Evolutionary conservation across 2,797 vertebrate species (phyloP).

Genomic region (Cephalopachus bancanus): DNA sequence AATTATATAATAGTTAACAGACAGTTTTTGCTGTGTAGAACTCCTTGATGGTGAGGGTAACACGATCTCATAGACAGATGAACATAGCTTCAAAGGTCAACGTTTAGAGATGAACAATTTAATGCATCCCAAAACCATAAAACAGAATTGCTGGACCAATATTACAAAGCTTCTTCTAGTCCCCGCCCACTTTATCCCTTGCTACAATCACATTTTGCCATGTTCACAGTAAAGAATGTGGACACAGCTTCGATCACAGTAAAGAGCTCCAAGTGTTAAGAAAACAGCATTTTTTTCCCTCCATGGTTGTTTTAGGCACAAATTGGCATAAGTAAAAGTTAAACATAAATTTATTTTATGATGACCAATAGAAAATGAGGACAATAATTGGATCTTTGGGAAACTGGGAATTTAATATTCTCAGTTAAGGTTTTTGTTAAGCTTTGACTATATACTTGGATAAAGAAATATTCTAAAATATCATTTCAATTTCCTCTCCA

Average conservation of each 20-base stretch:
- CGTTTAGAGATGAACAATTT: not conserved
- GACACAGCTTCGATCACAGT: not conserved
- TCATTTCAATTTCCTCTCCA: conserved; percentile 41
- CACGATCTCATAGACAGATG: conserved; percentile 40
- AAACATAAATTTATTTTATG: conserved; percentile 11
- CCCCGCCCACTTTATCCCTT: not conserved
- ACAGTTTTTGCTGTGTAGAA: conserved; percentile 12
- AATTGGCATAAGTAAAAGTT: not conserved
- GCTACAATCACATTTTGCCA: not conserved
- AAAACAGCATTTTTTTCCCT: not conserved
- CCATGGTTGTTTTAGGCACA: not conserved
- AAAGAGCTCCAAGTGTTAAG: not conserved
- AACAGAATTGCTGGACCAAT: not conserved
- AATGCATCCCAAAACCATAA: conserved; percentile 20
- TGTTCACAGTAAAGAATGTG: not conserved
- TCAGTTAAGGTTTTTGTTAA: not conserved
- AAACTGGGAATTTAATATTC: not conserved
- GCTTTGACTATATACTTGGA: conserved; percentile 36
- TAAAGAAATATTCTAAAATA: conserved; percentile 49
- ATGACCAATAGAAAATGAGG: not conserved
- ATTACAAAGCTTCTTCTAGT: not conserved
- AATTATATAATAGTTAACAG: conserved; percentile 14
- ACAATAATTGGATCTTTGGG: conserved; percentile 14
- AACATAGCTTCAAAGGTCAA: conserved; percentile 64
- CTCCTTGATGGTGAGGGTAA: conserved; percentile 32